Percentiles rank a stretch among this genome's conserved stretches.
phyloP scores from a whole-genome alignment of 2,888 invertebrate species.

The Sarcophaga rosellei region DNA sequence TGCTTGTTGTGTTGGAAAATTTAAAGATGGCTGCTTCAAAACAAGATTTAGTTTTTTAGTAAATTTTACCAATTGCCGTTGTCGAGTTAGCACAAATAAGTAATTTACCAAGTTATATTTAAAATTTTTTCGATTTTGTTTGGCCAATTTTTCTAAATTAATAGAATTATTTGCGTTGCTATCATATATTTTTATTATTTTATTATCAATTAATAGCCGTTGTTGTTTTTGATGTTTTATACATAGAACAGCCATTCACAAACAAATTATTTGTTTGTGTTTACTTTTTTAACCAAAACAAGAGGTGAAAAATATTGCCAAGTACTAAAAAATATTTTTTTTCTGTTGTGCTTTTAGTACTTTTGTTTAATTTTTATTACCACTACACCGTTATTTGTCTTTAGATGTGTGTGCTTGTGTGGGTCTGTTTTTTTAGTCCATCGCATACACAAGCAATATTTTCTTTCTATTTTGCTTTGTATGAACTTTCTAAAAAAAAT shows the following conservation, averaged over 20 bases:
- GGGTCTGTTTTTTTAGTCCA: constrained; percentile 58
- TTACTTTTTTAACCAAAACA: constrained; percentile 37
- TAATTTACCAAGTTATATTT: constrained; percentile 25
- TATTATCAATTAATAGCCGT: constrained; percentile 18
- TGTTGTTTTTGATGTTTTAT: constrained; percentile 33
- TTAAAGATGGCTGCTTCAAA: constrained; percentile 59
- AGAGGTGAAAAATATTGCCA: constrained; percentile 11
- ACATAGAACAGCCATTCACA: constrained; percentile 59
- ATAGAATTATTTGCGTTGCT: not conserved
- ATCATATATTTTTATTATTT: constrained; percentile 27
- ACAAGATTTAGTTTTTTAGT: constrained; percentile 27
- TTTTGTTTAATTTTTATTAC: constrained; percentile 25
- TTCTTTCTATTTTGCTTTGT: constrained; percentile 57
- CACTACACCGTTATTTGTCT: constrained; percentile 38
- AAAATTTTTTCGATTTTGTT: constrained; percentile 12
- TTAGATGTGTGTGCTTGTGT: constrained; percentile 18
- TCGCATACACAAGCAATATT: constrained; percentile 62
- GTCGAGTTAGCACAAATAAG: constrained; percentile 3
- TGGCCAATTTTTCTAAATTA: constrained; percentile 5
- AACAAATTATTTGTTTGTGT: constrained; percentile 39
- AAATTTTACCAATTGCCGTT: constrained; percentile 13
- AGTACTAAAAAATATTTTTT: constrained; percentile 34
- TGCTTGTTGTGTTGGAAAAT: constrained; percentile 37
- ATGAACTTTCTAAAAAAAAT: constrained; percentile 64
- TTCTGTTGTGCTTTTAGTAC: constrained; percentile 35